Conservation (phyloP, 2,888 invertebrate species). For the Hanleya hanleyi region DNA sequence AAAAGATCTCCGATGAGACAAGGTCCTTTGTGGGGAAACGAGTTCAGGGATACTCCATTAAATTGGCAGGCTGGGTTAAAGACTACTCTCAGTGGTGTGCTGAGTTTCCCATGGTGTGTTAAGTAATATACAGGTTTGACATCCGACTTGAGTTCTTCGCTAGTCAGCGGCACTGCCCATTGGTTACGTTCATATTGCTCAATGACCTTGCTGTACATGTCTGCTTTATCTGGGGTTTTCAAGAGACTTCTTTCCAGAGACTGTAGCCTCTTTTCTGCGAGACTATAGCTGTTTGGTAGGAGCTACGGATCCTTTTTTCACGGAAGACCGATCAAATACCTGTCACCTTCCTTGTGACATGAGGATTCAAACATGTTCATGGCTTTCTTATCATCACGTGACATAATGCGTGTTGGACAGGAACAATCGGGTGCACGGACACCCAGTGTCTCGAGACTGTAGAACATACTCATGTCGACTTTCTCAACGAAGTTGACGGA, state of each 20-base stretch:
- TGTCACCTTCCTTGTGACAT: background rate
- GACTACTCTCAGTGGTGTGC: slow-evolving; percentile 21
- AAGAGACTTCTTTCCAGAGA: slow-evolving; percentile 18
- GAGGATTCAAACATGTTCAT: background rate
- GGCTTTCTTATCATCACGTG: background rate
- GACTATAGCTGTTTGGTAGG: slow-evolving; percentile 14
- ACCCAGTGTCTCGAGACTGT: slow-evolving; percentile 18
- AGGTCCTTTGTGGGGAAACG: no score
- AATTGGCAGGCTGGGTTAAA: slow-evolving; percentile 22
- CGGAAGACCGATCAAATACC: slow-evolving; percentile 11
- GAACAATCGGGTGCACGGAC: slow-evolving; percentile 12
- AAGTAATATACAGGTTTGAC: slow-evolving; percentile 15
- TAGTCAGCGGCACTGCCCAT: slow-evolving; percentile 2
- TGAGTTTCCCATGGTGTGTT: slow-evolving; percentile 21
- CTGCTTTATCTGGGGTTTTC: slow-evolving; percentile 8
- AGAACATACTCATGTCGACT: slow-evolving; percentile 12
- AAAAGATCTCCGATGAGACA: no score
- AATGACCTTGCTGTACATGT: slow-evolving; percentile 10
- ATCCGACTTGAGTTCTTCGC: background rate
- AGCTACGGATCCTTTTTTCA: slow-evolving; percentile 16
- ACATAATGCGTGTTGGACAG: slow-evolving; percentile 1
- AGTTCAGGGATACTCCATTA: no score
- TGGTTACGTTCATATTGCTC: slow-evolving; percentile 14
- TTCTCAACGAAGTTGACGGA: slow-evolving; percentile 21
- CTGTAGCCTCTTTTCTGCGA: slow-evolving; percentile 10